These are phyloP conservation scores for Acrobeloides nanus DNA, from an alignment of 2,888 invertebrate species.

Conservation along the genomic window DNA sequence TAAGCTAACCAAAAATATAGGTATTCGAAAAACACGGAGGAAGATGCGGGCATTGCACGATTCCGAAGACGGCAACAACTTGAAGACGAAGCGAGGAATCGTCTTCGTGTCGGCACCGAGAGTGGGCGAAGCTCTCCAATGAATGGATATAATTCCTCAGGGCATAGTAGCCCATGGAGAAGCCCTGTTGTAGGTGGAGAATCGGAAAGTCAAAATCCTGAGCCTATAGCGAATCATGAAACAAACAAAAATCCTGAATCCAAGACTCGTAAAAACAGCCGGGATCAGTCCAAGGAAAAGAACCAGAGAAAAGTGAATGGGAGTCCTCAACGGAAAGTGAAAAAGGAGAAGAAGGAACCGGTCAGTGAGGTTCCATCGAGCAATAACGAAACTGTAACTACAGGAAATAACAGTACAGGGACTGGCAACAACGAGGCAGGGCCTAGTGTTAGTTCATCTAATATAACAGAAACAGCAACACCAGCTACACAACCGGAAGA, in stretches of 20 bases:
- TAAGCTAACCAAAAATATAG: background rate
- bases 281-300: background rate
- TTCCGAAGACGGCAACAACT: conserved; percentile 43
- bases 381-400: background rate
- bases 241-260: background rate
- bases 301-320: background rate
- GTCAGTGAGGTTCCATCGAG: background rate
- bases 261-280: no score
- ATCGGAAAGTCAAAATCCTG: background rate
- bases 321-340: background rate
- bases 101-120: conserved; percentile 26
- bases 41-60: conserved; percentile 14
- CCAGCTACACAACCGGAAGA: background rate
- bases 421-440: background rate
- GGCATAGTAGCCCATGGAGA: conserved; percentile 17
- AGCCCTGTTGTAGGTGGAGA: no score
- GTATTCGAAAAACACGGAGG: conserved; percentile 4
- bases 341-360: conserved; percentile 2
- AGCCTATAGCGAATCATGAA: background rate
- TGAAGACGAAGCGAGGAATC: conserved; percentile 46
- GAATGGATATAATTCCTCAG: conserved; percentile 1
- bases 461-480: conserved; percentile 1
- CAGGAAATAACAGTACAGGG: background rate
- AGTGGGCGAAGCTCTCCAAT: conserved; percentile 22
- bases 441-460: background rate